Evolutionary conservation across 2,113 vertebrate genomes (phyloP).

Genomic region (Apus apus): DNA sequence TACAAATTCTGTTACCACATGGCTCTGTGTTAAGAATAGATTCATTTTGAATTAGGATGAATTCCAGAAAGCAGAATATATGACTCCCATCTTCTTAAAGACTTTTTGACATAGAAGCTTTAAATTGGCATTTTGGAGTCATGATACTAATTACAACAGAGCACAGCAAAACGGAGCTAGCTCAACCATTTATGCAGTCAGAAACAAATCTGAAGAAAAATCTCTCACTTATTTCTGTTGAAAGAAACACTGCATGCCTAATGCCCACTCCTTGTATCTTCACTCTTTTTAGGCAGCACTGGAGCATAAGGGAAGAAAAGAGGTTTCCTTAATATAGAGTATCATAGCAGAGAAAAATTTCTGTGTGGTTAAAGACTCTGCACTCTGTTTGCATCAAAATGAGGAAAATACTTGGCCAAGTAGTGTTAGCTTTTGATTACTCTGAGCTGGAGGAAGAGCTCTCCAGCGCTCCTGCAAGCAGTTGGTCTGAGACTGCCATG

Average conservation of each 20-base stretch:
- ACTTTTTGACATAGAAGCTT: background rate
- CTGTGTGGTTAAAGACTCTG: background rate
- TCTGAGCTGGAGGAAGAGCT: background rate
- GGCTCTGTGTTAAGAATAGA: background rate
- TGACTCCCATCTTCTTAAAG: background rate
- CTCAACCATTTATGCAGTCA: background rate
- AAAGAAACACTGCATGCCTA: background rate
- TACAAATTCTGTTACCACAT: background rate
- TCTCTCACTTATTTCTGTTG: background rate
- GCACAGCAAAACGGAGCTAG: background rate
- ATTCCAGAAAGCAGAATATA: background rate
- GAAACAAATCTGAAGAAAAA: background rate
- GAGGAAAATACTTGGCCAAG: background rate
- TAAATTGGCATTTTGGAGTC: background rate
- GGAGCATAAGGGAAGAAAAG: background rate
- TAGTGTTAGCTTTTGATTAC: background rate
- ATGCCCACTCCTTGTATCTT: background rate
- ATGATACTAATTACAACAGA: background rate
- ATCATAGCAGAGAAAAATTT: background rate
- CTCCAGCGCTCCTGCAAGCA: background rate
- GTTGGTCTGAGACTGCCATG: accelerated
- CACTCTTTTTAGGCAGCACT: background rate
- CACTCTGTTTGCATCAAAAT: background rate
- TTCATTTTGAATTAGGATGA: background rate
- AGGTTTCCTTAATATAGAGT: background rate